Evolutionary conservation across 64 coral and sea anemone species (phyloP).

Genomic region (Stichodactyla mertensii): DNA sequence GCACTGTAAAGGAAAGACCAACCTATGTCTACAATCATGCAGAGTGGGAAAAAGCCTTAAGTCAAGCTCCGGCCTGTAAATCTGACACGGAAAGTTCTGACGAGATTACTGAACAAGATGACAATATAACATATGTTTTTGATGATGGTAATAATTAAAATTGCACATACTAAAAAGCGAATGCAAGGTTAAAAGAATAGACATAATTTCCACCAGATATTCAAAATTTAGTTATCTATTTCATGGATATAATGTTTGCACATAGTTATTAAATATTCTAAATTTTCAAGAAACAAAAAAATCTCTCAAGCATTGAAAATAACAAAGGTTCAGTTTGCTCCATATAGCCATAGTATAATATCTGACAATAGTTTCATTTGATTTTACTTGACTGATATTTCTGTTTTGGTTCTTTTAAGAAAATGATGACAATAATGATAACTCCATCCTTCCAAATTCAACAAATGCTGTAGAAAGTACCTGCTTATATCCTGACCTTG

Average conservation of each 20-base stretch:
- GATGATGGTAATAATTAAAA: background rate
- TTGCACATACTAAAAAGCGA: background rate
- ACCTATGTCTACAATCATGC: background rate
- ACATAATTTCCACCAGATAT: too few species aligned
- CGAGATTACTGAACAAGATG: background rate
- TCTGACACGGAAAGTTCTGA: background rate
- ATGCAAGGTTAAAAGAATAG: too few species aligned
- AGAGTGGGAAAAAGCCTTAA: background rate
- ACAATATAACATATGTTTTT: background rate
- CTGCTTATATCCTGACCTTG: background rate
- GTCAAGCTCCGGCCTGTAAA: background rate
- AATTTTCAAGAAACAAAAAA: background rate
- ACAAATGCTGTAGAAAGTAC: background rate
- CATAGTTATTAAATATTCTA: background rate
- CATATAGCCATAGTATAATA: background rate
- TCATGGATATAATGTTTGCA: background rate
- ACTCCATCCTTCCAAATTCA: background rate
- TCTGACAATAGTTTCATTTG: background rate
- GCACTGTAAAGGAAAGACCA: background rate
- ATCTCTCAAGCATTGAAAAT: background rate
- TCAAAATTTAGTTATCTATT: too few species aligned
- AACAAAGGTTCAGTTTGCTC: background rate
- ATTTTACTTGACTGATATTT: background rate
- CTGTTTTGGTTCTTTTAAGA: slow-evolving; percentile 5
- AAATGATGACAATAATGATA: background rate